Percentiles rank a stretch among this genome's conserved stretches.
Conservation (phyloP, 2,888 invertebrate species). For the Camptogramma bilineatum region DNA sequence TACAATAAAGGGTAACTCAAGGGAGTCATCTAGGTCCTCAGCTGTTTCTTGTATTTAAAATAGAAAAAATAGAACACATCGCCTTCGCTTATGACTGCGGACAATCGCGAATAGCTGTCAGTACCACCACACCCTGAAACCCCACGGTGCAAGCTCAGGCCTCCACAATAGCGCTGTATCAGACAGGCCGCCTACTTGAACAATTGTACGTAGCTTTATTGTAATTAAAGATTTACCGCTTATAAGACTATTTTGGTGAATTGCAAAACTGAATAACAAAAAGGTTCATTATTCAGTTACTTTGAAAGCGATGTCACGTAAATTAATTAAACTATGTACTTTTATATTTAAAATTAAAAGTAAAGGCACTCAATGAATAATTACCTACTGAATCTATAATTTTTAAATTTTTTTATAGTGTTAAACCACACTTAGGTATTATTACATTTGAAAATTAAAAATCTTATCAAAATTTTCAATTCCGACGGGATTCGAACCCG, state of each 20-base stretch:
- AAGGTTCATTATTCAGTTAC: not conserved
- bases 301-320: not conserved
- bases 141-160: constrained; percentile 27
- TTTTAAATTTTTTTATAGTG: too few relatives aligned
- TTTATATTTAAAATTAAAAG: too few relatives aligned
- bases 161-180: constrained; percentile 29
- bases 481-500: too few relatives aligned
- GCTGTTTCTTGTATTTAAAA: not conserved
- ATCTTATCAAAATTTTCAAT: too few relatives aligned
- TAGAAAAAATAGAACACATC: not conserved
- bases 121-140: constrained; percentile 29
- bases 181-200: constrained; percentile 27
- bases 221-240: constrained; percentile 27
- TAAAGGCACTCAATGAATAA: too few relatives aligned
- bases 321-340: too few relatives aligned
- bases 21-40: not conserved
- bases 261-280: not conserved
- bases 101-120: constrained; percentile 21
- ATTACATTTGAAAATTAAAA: too few relatives aligned
- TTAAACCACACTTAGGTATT: too few relatives aligned
- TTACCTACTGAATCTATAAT: too few relatives aligned
- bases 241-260: not conserved
- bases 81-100: constrained; percentile 9
- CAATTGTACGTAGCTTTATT: constrained; percentile 26
- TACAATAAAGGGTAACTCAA: not conserved